These are phyloP conservation scores for Gambusia yucatana DNA, from an alignment of 2,797 vertebrate genomes.

Conservation along the genomic window DNA sequence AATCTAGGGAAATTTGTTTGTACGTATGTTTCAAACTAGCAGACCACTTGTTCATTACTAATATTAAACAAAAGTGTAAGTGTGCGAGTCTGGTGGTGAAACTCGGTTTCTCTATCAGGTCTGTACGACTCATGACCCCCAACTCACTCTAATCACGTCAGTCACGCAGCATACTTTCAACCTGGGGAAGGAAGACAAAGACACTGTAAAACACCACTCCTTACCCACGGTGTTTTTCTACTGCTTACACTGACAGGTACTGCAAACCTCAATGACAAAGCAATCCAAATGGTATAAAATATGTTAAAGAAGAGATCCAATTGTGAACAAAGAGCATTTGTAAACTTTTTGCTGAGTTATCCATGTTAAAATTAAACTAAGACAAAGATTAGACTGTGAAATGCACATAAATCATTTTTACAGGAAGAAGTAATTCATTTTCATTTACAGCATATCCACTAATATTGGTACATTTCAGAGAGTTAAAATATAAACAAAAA, in stretches of 20 bases:
- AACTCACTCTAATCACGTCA: slow-evolving; percentile 65
- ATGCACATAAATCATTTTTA: background rate
- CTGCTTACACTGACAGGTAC: slow-evolving; percentile 39
- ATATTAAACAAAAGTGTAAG: slow-evolving; percentile 45
- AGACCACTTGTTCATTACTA: slow-evolving; percentile 63
- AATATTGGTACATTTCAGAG: background rate
- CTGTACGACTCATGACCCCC: slow-evolving; percentile 48
- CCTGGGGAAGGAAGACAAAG: slow-evolving; percentile 48
- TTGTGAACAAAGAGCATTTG: slow-evolving; percentile 16
- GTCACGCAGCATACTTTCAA: slow-evolving; percentile 47
- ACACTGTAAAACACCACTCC: slow-evolving; percentile 34
- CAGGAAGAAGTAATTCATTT: background rate
- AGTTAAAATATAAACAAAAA: background rate
- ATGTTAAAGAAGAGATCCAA: slow-evolving; percentile 24
- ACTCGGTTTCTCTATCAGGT: slow-evolving; percentile 39
- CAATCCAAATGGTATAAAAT: slow-evolving; percentile 19
- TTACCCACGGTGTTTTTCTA: slow-evolving; percentile 20
- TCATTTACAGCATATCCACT: background rate
- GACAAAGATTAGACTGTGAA: background rate
- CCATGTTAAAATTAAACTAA: slow-evolving; percentile 15
- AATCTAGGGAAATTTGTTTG: slow-evolving; percentile 39
- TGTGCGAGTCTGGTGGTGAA: slow-evolving; percentile 60
- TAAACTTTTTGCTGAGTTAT: slow-evolving; percentile 3
- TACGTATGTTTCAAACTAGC: slow-evolving; percentile 39
- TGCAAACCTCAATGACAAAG: slow-evolving; percentile 25